Evolutionary conservation across 2,797 vertebrate genomes (phyloP), one percentile per base, ranked within the genome.

Genomic region (Alca torda): DNA sequence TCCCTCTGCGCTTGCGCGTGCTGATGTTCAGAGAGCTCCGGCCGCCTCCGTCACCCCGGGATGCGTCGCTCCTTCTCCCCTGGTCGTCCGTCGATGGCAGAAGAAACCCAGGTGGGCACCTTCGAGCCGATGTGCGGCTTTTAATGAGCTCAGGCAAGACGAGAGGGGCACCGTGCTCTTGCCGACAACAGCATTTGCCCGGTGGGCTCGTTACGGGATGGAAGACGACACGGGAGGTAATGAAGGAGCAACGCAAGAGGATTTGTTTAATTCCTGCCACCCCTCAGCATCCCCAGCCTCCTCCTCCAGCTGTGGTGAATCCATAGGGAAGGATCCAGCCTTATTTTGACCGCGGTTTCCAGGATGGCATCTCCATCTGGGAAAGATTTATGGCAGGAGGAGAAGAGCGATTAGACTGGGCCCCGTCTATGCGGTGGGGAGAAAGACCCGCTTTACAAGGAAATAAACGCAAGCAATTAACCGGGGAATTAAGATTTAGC

Each of bases 401-500:
- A 74, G 84, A 43, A 67, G 84, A 64, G 72, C 1, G 72, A 56
- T 76, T 43, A 57, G 87, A 41, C 76, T 23, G 5, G 33, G 33
- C 46, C 63, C 50, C 10, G 6, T 48, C 84, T 43, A 0, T 11
- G 17, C 43, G 50, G 60, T 7, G 3, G 33, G 76, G 83, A 70
- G 60, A 28, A 69, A 65, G 84, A 39, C 72, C 73, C 18, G 1
- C 73, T 91, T 93, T 68, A n/a, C 82, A 72, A 59, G 81, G 79
- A 87, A 96, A 96, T 39, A 68, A 94, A 96, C 91, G 72, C 87
- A 33, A 75, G 87, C 92, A 95, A 90, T 95, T 90, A 95, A 59
- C 26, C 5, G 87, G 81, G 87, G 95, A 94, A 95, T 96, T 90
- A 90, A 93, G 94, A 88, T 77, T 82, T 80, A 87, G 91, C 4